Base-by-base conservation (phyloP, 2,113 vertebrate species). In the Oxygymnocypris stewartii region DNA sequence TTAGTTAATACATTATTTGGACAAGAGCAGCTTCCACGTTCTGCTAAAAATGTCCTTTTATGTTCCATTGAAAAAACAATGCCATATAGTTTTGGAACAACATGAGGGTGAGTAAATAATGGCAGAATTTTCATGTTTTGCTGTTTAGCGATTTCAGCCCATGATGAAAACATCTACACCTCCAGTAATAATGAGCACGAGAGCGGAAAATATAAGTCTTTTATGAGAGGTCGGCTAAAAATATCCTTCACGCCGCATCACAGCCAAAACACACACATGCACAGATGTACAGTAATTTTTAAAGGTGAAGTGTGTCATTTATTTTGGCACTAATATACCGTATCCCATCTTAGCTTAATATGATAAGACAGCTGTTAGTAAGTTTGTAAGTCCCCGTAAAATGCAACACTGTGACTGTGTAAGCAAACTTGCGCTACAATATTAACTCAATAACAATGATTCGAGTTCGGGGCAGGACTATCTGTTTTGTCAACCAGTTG, bases 121-220 rank as follows among this genome's bases (percentile, higher is more conserved):
- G 18, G 23, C 69, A 23, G 18, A 73, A 73, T 73, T 6, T 12
- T 20, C 11, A 1, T 14, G 8, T 69, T n/a, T 74, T 73, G 69
- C 20, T 23, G 1, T 73, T 73, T 73, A 42, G 37, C 10, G 2
- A 20, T 74, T 12, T 74, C 37, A 74, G 18, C 18, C 37, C 71
- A n/a, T 28, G n/a, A 23, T 54, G 11, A 37, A 59, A 59, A 59
- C 54, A 61, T 35, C 10, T 59, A 59, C 16, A 4, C 25, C 54
- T 79, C 77, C 31, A 79, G 51, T 61, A 40, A 75, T 47, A 25
- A 47, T 23, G 28, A 31, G 28, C 73, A 14, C 47, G 23, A 25
- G 42, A 47, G 42, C 12, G 42, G 73, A 75, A 75, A 47, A 75
- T 75, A 75, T 20, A 44, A 75, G 73, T 25, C n/a, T 40, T 61